Percentiles rank a stretch among this genome's conserved stretches.
These are phyloP conservation scores for Clarias gariepinus DNA, from an alignment of 2,113 vertebrate genomes.

Conservation along the genomic window DNA sequence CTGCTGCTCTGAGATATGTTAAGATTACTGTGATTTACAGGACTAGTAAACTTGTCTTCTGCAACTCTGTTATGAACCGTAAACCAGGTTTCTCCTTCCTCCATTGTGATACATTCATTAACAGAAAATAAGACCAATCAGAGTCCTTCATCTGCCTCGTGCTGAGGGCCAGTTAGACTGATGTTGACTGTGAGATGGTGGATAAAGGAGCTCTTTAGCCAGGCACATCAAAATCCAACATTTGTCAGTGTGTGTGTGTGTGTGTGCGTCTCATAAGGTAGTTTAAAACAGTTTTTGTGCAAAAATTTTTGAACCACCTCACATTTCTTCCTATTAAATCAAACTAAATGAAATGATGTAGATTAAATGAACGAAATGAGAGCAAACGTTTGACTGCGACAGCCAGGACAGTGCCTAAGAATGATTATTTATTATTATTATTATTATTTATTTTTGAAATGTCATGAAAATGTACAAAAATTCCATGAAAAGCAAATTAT, in stretches of 20 bases:
- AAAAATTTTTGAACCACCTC: not conserved
- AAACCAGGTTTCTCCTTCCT: not conserved
- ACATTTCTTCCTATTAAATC: no score
- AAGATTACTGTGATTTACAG: not conserved
- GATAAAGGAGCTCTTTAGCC: constrained; percentile 13
- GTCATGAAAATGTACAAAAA: not conserved
- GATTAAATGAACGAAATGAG: no score
- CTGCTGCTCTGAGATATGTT: constrained; percentile 6
- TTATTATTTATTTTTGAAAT: not conserved
- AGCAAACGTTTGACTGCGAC: no score
- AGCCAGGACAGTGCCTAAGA: no score
- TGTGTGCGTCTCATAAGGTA: not conserved
- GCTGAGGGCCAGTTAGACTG: not conserved
- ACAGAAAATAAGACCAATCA: constrained; percentile 39
- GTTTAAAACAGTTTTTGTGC: not conserved
- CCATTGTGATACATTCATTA: constrained; percentile 27
- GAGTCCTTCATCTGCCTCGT: constrained; percentile 7
- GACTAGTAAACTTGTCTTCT: not conserved
- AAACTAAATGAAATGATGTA: no score
- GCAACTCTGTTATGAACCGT: not conserved
- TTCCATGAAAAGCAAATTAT: not conserved
- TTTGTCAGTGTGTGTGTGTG: not conserved
- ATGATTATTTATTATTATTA: no score
- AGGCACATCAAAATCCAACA: not conserved
- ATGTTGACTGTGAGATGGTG: constrained; percentile 5